Evolutionary conservation across 2,797 vertebrate genomes (phyloP), one percentile per base, ranked within the genome.

Genomic region (Melanotaenia maccullochi): DNA sequence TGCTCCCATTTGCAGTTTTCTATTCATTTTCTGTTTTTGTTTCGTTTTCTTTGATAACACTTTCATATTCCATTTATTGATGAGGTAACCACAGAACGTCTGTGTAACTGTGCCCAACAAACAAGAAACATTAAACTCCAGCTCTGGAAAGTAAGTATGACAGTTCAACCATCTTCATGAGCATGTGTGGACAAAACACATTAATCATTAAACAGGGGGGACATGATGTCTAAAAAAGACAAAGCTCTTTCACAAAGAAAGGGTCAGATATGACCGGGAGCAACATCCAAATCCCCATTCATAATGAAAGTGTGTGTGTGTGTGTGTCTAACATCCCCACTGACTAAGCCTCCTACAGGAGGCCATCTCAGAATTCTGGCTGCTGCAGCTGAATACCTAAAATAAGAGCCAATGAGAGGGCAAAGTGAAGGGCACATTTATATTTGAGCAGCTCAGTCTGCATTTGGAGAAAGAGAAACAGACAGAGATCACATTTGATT

Each of bases 401-500:
- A 85, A 85, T 52, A 68, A 87, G 81, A 79, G 60, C 66, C 75
- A 86, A 82, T 60, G 66, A 85, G 75, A 89, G 77, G 92, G 68
- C 89, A 88, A 54, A 82, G 65, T 35, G 61, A 83, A 88, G 89
- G 88, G 51, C 73, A 42, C 89, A 90, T 94, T 86, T 68, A 94
- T 94, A 90, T 95, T 95, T 94, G 82, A 93, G 28, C 76, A 92
- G 84, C 76, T 49, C 58, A 18, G 55, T 69, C 64, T 72, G 44
- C 68, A 75, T 76, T 83, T 56, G 65, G 65, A 70, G 66, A 61
- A 52, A 71, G 30, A 36, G 24, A 65, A 63, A 58, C 25, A 11
- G 72, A 78, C 65, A 75, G 54, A 86, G 76, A 79, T 89, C 83
- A 69, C 83, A 78, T 79, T 74, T 78, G 71, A 87, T 79, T 61